phyloP scores from a whole-genome alignment of 2,888 invertebrate species.

The Balanococcus diminutus region DNA sequence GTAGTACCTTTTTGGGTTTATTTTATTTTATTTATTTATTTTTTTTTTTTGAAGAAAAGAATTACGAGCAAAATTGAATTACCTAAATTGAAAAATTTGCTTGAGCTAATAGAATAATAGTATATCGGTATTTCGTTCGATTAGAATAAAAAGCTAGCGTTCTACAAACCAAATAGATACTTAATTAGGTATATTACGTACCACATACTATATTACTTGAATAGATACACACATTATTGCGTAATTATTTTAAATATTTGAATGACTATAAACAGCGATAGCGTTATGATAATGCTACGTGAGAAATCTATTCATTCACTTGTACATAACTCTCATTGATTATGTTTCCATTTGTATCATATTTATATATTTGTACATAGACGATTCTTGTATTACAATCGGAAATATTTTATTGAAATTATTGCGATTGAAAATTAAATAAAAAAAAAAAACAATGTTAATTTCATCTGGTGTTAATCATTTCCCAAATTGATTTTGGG shows the following conservation, averaged over 20 bases:
- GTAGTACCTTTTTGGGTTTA: too few relatives aligned
- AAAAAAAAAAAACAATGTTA: constrained; percentile 3
- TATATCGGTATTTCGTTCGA: background rate
- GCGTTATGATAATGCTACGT: background rate
- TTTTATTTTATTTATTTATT: too few relatives aligned
- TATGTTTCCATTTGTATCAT: constrained; percentile 5
- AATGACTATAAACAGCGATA: background rate
- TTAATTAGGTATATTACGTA: background rate
- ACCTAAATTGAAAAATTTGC: background rate
- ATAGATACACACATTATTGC: background rate
- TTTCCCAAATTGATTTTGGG: too few relatives aligned
- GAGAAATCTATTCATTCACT: background rate
- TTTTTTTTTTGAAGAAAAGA: too few relatives aligned
- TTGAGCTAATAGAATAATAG: background rate
- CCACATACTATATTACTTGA: background rate
- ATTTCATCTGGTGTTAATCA: background rate
- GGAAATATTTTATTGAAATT: constrained; percentile 38
- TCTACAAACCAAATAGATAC: background rate
- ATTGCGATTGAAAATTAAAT: constrained; percentile 28
- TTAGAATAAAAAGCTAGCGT: background rate
- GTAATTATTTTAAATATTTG: background rate
- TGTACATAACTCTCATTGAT: constrained; percentile 33
- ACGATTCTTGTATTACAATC: constrained; percentile 36
- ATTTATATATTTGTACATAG: constrained; percentile 36
- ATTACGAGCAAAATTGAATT: background rate